Evolutionary conservation across 1,140 invertebrate species (phyloP).

Genomic region (Stegodyphus dumicola): DNA sequence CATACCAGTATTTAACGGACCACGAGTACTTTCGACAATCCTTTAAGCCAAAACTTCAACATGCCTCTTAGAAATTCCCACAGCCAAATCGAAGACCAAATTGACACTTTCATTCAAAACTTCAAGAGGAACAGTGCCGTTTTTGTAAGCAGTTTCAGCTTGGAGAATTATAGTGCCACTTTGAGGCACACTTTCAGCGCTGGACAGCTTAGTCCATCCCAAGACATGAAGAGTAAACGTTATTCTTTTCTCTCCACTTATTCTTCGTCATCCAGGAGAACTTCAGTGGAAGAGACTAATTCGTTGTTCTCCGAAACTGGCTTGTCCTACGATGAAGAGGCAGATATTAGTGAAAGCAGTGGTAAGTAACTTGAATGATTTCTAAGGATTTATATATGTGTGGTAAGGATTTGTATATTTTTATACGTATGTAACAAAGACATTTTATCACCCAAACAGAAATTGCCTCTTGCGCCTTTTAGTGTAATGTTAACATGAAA

Average conservation of each 20-base stretch:
- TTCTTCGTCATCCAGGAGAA: slow-evolving; percentile 49
- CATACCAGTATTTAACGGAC: background rate
- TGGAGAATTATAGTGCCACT: slow-evolving; percentile 43
- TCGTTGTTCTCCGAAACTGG: slow-evolving; percentile 34
- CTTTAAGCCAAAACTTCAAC: background rate
- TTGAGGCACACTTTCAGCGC: slow-evolving; percentile 52
- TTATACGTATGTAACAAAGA: background rate
- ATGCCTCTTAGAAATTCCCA: slow-evolving; percentile 62
- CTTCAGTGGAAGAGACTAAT: slow-evolving; percentile 40
- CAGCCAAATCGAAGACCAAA: slow-evolving; percentile 77
- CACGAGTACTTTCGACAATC: background rate
- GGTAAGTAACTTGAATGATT: slow-evolving; percentile 18
- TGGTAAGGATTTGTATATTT: too few relatives aligned
- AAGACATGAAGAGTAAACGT: slow-evolving; percentile 22
- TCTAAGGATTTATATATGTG: background rate
- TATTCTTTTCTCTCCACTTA: slow-evolving; percentile 39
- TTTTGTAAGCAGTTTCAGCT: slow-evolving; percentile 59
- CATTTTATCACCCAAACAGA: background rate
- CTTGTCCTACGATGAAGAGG: slow-evolving; percentile 37
- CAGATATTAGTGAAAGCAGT: slow-evolving; percentile 44
- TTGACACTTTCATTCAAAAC: slow-evolving; percentile 83
- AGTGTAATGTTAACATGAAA: too few relatives aligned
- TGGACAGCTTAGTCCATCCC: slow-evolving; percentile 36
- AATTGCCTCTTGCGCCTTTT: too few relatives aligned
- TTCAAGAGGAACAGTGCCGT: slow-evolving; percentile 68